phyloP scores from a whole-genome alignment of 35 echinoderm and acorn worm species.

The Hemicentrotus pulcherrimus region DNA sequence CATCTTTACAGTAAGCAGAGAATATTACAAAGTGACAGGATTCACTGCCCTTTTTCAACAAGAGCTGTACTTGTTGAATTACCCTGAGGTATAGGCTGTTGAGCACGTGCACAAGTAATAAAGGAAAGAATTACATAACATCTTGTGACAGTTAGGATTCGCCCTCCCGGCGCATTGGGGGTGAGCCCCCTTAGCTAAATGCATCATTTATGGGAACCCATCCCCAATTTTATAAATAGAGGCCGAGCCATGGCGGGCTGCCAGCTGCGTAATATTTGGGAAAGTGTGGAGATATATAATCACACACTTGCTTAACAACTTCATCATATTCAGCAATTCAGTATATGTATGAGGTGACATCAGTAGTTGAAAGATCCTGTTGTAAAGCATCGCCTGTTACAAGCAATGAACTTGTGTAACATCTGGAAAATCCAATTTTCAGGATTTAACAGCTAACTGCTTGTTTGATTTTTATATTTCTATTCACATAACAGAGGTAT shows the following conservation, averaged over 20 bases:
- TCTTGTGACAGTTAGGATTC: conserved; percentile 1
- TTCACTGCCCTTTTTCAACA: background rate
- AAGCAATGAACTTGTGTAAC: background rate
- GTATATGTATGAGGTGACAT: background rate
- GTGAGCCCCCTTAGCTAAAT: background rate
- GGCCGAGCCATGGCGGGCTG: background rate
- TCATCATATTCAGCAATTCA: background rate
- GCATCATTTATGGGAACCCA: background rate
- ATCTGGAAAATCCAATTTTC: background rate
- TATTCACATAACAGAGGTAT: too few species aligned
- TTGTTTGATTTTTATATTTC: background rate
- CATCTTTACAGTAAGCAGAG: background rate
- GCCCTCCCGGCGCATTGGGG: background rate
- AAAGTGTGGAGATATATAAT: conserved; percentile 1
- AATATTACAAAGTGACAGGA: background rate
- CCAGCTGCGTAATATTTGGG: conserved; percentile 4
- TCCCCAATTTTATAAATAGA: conserved; percentile 28
- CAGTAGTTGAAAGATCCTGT: background rate
- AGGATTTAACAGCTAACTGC: background rate
- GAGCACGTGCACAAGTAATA: background rate
- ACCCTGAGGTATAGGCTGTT: background rate
- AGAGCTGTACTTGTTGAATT: background rate
- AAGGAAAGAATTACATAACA: background rate
- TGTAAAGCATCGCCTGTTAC: background rate
- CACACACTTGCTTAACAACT: background rate